Evolutionary conservation across 2,888 invertebrate genomes (phyloP), one percentile per base, ranked within the genome.

Genomic region (Himalopsyche tibetana): DNA sequence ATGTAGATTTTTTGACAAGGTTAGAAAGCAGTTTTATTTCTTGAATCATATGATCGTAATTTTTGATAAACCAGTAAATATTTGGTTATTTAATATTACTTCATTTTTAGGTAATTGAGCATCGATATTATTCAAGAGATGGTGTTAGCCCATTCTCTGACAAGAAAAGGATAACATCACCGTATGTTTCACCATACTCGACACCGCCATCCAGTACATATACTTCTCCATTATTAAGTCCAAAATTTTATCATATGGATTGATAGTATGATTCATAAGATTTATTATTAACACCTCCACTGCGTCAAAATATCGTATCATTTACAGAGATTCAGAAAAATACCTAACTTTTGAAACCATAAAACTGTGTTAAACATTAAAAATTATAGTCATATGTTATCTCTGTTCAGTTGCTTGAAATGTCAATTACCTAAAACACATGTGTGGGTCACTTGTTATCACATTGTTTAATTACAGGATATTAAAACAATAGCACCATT

Each of bases 1-100:
- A 45, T 96, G 97, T 3, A 94, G 98, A 90, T 99, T 99, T 93
- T 98, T 98, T 91, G 99, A 99, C 92, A 97, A 97, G 92, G 95
- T 95, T 89, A 19, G 51, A 80, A 11, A 42, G 40, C 38, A 40
- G n/a, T 42, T 17, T 80, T 36, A 40, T 11, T 80, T 38, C n/a
- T 80, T 80, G 5, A 15, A 40, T 40, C 42, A 40, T 8, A 40
- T 36, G 19, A 80, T 28, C n/a, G 9, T 42, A 42, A 6, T 0
- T 45, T 45, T 0, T 45, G 45, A 45, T 15, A 51, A 51, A 51
- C 2, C 15, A 51, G 8, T 51, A 51, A 51, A 15, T 51, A 51
- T 51, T 51, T 12, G 51, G 51, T 0, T 51, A 51, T 51, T 51
- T 51, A 51, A 51, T 51, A 15, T 15, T 51, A 5, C 15, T 85